Evolutionary conservation across 2,888 invertebrate species (phyloP).

Genomic region (Melinaea menophilus): DNA sequence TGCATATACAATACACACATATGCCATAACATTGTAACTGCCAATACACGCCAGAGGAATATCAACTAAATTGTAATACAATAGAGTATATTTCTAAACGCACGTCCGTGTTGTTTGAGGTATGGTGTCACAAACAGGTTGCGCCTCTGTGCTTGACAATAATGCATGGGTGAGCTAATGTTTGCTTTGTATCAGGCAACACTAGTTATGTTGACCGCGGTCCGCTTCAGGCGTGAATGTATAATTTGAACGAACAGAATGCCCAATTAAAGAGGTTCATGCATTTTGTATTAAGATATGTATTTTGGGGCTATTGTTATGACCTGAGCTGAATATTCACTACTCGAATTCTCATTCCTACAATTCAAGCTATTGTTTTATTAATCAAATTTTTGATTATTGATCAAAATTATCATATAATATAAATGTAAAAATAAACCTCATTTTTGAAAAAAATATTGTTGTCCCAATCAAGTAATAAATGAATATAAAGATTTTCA

Average conservation of each 20-base stretch:
- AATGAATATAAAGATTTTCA: no score
- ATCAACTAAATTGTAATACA: accelerated
- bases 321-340: conserved; percentile 8
- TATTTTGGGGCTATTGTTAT: conserved; percentile 24
- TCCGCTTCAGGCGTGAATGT: conserved; percentile 71
- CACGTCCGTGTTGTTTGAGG: conserved; percentile 31
- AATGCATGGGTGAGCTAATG: conserved; percentile 76
- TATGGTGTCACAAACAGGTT: conserved; percentile 36
- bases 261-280: conserved; percentile 72
- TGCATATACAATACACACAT: conserved; percentile 54
- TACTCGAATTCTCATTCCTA: not conserved
- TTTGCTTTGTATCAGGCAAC: conserved; percentile 74
- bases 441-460: no score
- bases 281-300: conserved; percentile 64
- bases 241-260: conserved; percentile 68
- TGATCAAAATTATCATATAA: no score
- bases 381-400: no score
- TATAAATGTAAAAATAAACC: no score
- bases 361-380: no score
- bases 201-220: conserved; percentile 69
- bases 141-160: conserved; percentile 72
- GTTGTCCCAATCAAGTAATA: no score
- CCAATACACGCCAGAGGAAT: conserved; percentile 21
- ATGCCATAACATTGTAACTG: conserved; percentile 21
- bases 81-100: conserved; percentile 36